Conservation (phyloP, 2,888 invertebrate species). For the Petrolisthes cinctipes region DNA sequence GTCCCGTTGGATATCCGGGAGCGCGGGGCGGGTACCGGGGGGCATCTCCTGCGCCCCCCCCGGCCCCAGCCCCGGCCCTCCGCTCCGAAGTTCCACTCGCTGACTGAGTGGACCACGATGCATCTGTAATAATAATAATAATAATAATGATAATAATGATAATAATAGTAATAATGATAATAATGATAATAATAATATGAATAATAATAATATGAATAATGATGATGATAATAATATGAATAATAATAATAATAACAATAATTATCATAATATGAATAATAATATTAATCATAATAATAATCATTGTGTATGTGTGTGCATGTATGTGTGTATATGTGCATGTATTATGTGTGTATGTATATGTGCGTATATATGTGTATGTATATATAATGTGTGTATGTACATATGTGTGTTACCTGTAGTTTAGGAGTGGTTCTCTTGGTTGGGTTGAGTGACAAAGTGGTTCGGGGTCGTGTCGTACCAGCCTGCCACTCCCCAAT, state of each 20-base stretch:
- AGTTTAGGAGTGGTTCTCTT: constrained; percentile 73
- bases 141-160: too few species aligned
- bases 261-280: not conserved
- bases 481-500: constrained; percentile 87
- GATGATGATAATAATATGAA: not conserved
- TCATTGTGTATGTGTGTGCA: too few species aligned
- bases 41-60: not conserved
- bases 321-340: too few species aligned
- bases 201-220: not conserved
- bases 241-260: constrained; percentile 1
- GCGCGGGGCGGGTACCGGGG: constrained; percentile 48
- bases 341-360: too few species aligned
- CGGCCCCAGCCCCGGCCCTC: constrained; percentile 76
- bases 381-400: too few species aligned
- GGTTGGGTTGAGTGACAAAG: constrained; percentile 86
- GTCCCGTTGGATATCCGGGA: constrained; percentile 45
- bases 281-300: not conserved
- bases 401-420: too few species aligned
- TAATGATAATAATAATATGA: not conserved
- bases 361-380: too few species aligned
- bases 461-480: constrained; percentile 80
- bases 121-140: too few species aligned
- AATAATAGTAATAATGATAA: too few species aligned
- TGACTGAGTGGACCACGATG: too few species aligned
- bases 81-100: constrained; percentile 70